Evolutionary conservation across 2,888 invertebrate species (phyloP).

Genomic region (Siphonodentalium dalli): DNA sequence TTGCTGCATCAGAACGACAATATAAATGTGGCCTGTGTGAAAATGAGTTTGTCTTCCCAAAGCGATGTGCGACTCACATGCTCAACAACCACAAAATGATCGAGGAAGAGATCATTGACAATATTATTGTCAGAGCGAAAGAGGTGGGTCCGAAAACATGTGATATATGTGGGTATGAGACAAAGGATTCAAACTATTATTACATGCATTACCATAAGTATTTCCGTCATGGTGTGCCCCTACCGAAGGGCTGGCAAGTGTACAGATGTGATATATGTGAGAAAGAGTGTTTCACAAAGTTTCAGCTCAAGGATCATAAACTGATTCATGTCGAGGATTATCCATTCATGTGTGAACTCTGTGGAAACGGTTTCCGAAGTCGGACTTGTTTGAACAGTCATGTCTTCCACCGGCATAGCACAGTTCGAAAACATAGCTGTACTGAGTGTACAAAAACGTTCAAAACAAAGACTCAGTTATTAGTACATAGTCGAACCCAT

Average conservation of each 20-base stretch:
- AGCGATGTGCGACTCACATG: conserved; percentile 42
- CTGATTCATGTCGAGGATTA: conserved; percentile 46
- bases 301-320: conserved; percentile 49
- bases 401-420: conserved; percentile 48
- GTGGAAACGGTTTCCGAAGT: conserved; percentile 48
- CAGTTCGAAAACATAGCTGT: conserved; percentile 42
- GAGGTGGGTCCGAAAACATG: conserved; percentile 36
- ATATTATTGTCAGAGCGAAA: conserved; percentile 33
- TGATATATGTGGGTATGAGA: conserved; percentile 53
- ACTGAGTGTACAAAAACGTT: conserved; percentile 45
- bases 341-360: conserved; percentile 50
- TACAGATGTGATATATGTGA: conserved; percentile 52
- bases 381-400: conserved; percentile 50
- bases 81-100: conserved; percentile 41
- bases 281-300: conserved; percentile 52
- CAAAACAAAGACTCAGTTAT: conserved; percentile 49
- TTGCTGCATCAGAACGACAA: conserved; percentile 28
- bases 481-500: conserved; percentile 49
- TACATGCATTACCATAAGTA: conserved; percentile 56
- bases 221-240: conserved; percentile 48
- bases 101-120: conserved; percentile 31
- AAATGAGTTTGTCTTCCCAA: conserved; percentile 47
- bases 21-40: conserved; percentile 42
- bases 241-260: conserved; percentile 50
- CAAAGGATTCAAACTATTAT: conserved; percentile 44